phyloP scores from a whole-genome alignment of 2,113 vertebrate species.

The Brachionichthys hirsutus region DNA sequence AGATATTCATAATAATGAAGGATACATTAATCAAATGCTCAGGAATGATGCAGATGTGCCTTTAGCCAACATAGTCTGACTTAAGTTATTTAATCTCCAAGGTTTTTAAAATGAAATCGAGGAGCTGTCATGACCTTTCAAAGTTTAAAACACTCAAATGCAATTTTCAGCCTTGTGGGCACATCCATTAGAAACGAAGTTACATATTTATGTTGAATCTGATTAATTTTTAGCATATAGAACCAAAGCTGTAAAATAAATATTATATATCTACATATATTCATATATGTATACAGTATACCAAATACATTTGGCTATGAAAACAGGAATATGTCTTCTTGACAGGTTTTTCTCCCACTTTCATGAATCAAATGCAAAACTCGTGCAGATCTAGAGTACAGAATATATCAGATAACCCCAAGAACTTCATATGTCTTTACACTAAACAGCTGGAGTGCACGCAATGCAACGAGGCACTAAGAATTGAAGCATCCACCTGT shows the following conservation, averaged over 20 bases:
- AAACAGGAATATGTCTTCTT: neutral
- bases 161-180: conserved; percentile 15
- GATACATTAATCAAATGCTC: conserved; percentile 9
- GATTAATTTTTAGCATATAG: neutral
- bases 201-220: conserved; percentile 1
- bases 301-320: neutral
- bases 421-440: too few species aligned
- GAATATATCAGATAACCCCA: neutral
- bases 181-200: conserved; percentile 9
- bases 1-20: conserved; percentile 20
- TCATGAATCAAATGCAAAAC: neutral
- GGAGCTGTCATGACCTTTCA: conserved; percentile 2
- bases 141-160: conserved; percentile 8
- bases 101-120: conserved; percentile 14
- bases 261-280: too few species aligned
- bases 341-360: neutral
- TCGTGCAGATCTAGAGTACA: too few species aligned
- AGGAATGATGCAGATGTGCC: neutral
- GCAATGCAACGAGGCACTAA: conserved; percentile 10
- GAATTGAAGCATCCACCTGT: conserved; percentile 37
- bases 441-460: too few species aligned
- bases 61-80: conserved; percentile 3
- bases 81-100: conserved; percentile 8
- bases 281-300: too few species aligned
- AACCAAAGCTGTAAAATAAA: neutral